Conservation (phyloP, 2,113 vertebrate species). For the Nibea albiflora region DNA sequence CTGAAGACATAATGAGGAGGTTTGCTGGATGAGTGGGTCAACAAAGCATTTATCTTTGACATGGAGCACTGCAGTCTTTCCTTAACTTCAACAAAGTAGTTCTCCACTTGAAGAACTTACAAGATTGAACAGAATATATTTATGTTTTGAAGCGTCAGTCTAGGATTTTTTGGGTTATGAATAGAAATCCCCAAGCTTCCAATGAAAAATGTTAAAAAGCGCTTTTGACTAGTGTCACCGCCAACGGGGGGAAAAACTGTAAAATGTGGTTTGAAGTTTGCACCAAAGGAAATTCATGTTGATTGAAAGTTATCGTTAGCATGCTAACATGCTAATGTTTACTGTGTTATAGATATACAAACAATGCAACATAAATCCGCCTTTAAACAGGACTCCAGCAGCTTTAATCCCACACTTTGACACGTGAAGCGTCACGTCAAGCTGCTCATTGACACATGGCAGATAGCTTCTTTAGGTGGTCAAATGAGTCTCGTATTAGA, state of each 20-base stretch:
- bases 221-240: background rate
- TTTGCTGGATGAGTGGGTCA: background rate
- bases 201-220: background rate
- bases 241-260: background rate
- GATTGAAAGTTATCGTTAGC: background rate
- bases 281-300: background rate
- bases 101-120: no score
- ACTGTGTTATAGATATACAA: background rate
- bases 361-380: background rate
- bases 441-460: background rate
- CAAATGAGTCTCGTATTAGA: slow-evolving; percentile 39
- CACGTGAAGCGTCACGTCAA: background rate
- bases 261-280: no score
- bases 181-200: background rate
- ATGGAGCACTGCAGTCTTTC: background rate
- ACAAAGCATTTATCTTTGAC: background rate
- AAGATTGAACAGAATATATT: background rate
- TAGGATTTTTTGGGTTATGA: no score
- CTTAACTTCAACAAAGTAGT: no score
- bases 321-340: background rate
- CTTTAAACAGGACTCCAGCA: background rate
- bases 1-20: background rate
- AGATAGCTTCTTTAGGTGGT: slow-evolving; percentile 13
- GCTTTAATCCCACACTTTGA: slow-evolving; percentile 2
- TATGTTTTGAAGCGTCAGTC: background rate